phyloP scores from a whole-genome alignment of 2,888 invertebrate genomes.

The Temnothorax rugatulus region DNA sequence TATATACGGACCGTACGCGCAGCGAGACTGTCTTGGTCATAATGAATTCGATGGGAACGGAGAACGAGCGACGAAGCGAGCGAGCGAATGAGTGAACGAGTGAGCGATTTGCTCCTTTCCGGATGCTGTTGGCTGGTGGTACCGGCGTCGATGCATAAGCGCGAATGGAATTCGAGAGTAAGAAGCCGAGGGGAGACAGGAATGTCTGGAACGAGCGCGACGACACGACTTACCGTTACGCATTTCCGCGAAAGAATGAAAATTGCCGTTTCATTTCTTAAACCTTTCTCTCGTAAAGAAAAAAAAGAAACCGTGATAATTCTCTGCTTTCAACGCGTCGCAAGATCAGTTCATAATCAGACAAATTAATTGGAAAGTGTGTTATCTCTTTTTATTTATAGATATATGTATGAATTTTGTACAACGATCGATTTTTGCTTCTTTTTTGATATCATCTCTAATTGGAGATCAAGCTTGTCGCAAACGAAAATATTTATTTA shows the following conservation, averaged over 20 bases:
- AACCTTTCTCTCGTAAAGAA: neutral
- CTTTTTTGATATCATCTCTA: neutral
- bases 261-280: slow-evolving; percentile 24
- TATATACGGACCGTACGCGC: slow-evolving; percentile 50
- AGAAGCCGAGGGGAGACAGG: slow-evolving; percentile 61
- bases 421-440: neutral
- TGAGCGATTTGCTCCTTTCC: slow-evolving; percentile 36
- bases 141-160: slow-evolving; percentile 45
- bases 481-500: slow-evolving; percentile 2
- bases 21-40: slow-evolving; percentile 55
- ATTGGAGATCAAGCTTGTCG: neutral
- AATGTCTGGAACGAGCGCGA: slow-evolving; percentile 69
- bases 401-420: neutral
- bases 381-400: neutral
- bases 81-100: slow-evolving; percentile 10
- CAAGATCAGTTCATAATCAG: neutral
- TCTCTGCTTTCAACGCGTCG: neutral
- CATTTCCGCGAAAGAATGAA: slow-evolving; percentile 65
- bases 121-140: slow-evolving; percentile 46
- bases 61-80: slow-evolving; percentile 23
- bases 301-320: neutral
- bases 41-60: slow-evolving; percentile 55
- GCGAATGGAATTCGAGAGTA: slow-evolving; percentile 68
- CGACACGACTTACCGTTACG: slow-evolving; percentile 73
- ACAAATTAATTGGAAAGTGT: neutral